Evolutionary conservation across 2,113 vertebrate genomes (phyloP), one percentile per base, ranked within the genome.

Genomic region (Globicephala melas): DNA sequence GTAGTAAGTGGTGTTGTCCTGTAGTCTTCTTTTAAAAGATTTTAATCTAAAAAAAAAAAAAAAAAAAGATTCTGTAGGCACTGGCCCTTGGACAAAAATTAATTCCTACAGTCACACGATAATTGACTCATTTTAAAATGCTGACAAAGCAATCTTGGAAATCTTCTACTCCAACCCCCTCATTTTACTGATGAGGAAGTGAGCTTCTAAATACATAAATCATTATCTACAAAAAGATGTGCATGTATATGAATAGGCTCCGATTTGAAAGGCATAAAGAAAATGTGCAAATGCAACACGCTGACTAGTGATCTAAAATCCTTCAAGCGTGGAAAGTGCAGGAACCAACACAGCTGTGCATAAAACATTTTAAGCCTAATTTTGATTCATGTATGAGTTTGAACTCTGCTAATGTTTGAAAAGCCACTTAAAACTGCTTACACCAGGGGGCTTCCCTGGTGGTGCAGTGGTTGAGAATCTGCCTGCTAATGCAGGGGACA

Each of bases 91-190:
- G 50, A 74, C 50, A 92, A 67, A 41, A 94, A 36, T 50, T 86
- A 74, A 76, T 7, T 93, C 55, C 60, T 91, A 47, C 1, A 33
- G 33, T 53, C 63, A 83, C 25, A 82, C 6, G 25, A 41, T 60
- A 79, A 94, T 18, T 50, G 53, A 76, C 68, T 90, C 14, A 76
- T 87, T 85, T 84, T 26, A 18, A 97, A 92, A 92, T 85, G 31
- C 74, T 67, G 25, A 76, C n/a, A 81, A 25, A 86, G 53, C 0
- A 0, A 33, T 62, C 79, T 65, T 74, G 15, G 79, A 83, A 23
- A 76, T 68, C n/a, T 31, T 47, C 63, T 85, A 60, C n/a, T 77
- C 8, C 23, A 73, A 41, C 4, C 4, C 1, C 9, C 26, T 89
- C 53, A 67, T 47, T 79, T 58, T 70, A 31, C 20, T 73, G n/a